A percentile compares a stretch with the other conserved stretches of the same genome.
Conservation (phyloP, 2,797 vertebrate species). For the Oceanodroma leucorhoa region DNA sequence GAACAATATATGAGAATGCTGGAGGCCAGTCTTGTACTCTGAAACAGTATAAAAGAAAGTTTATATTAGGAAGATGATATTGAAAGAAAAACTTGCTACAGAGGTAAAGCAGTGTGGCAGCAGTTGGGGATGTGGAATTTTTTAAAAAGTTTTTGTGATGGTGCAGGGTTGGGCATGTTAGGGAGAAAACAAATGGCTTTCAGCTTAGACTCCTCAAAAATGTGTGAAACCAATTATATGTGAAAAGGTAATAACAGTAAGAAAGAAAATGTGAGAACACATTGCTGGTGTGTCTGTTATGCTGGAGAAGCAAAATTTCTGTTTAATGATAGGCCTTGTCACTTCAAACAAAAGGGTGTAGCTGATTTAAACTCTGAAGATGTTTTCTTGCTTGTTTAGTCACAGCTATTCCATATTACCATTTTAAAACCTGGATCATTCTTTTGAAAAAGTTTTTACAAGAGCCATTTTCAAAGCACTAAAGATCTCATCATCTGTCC, state of each 20-base stretch:
- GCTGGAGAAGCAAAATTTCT: neutral
- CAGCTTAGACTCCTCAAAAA: neutral
- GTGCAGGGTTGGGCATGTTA: neutral
- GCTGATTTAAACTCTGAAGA: neutral
- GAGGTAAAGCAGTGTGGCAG: neutral
- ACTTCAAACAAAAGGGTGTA: constrained; percentile 14
- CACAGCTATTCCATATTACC: neutral
- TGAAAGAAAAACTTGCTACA: neutral
- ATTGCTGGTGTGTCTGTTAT: neutral
- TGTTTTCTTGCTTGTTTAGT: neutral
- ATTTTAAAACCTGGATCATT: neutral
- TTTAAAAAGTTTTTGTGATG: neutral
- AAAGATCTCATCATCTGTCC: neutral
- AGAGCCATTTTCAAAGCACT: neutral
- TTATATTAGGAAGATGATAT: neutral
- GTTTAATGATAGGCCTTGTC: constrained; percentile 26
- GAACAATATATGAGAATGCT: neutral
- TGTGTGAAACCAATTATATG: neutral
- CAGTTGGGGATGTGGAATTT: neutral
- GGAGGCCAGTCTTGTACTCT: neutral
- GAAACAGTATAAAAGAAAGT: neutral
- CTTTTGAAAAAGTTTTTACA: neutral
- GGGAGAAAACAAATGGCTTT: neutral
- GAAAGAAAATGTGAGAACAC: neutral
- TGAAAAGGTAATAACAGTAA: constrained; percentile 4